A percentile compares a stretch with the other conserved stretches of the same genome.
Conservation (phyloP, 2,888 invertebrate genomes). For the Lampropteryx suffumata region DNA sequence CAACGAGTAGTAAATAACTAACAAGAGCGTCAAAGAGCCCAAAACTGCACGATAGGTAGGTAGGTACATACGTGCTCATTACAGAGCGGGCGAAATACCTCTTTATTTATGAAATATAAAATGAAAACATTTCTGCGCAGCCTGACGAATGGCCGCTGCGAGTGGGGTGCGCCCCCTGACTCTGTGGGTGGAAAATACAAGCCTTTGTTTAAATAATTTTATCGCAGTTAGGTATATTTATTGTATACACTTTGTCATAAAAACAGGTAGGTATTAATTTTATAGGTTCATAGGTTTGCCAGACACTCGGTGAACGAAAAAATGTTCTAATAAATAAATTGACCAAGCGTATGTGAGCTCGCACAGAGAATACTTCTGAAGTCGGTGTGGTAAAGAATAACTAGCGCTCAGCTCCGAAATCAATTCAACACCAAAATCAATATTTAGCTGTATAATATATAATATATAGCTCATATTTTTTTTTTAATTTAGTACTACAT, state of each 20-base stretch:
- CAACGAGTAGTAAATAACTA: constrained; percentile 5
- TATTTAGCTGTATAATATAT: no score
- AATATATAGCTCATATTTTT: no score
- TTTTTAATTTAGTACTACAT: no score
- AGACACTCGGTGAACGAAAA: no score
- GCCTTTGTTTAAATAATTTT: constrained; percentile 29
- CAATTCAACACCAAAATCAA: no score
- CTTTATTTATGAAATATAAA: constrained; percentile 81
- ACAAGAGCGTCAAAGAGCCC: constrained; percentile 18
- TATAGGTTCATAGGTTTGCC: no score
- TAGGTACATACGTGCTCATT: constrained; percentile 50
- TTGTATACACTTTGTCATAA: no score
- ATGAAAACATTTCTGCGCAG: constrained; percentile 77
- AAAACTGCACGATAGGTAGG: not conserved
- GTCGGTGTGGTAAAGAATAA: no score
- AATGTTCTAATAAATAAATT: no score
- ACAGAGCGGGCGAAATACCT: constrained; percentile 60
- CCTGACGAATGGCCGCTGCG: constrained; percentile 64
- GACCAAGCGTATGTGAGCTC: no score
- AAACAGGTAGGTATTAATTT: not conserved
- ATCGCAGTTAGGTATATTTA: constrained; percentile 8
- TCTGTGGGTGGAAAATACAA: constrained; percentile 38
- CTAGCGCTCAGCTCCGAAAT: no score
- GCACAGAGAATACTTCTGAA: no score
- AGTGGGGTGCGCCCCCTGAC: constrained; percentile 17